phyloP scores from a whole-genome alignment of 2,888 invertebrate species.

The Heliconius cydno region DNA sequence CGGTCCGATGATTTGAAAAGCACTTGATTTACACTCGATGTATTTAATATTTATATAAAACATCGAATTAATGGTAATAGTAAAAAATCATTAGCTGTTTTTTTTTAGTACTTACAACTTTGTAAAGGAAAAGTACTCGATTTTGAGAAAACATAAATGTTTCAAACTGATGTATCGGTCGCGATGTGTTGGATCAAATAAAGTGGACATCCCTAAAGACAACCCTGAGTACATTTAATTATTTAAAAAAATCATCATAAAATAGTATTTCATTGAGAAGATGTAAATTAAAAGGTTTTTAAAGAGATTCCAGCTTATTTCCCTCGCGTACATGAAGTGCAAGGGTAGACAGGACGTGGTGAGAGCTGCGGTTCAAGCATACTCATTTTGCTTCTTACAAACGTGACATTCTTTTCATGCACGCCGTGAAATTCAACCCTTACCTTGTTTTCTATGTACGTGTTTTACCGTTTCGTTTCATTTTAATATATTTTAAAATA shows the following conservation, averaged over 20 bases:
- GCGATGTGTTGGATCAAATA: too few species aligned
- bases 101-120: too few species aligned
- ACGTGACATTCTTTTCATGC: conserved; percentile 24
- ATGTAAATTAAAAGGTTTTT: neutral
- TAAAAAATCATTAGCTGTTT: too few species aligned
- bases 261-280: neutral
- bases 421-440: conserved; percentile 17
- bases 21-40: too few species aligned
- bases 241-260: neutral
- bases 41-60: too few species aligned
- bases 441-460: conserved; percentile 10
- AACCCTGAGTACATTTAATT: neutral
- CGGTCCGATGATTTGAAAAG: too few species aligned
- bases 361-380: conserved; percentile 12
- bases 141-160: too few species aligned
- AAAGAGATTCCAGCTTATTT: neutral
- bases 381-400: conserved; percentile 20
- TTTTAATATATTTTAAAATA: neutral
- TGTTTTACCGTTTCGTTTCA: neutral
- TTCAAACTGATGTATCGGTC: too few species aligned
- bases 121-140: too few species aligned
- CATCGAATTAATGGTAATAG: too few species aligned
- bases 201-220: neutral
- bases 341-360: conserved; percentile 1
- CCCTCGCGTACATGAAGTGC: neutral